phyloP scores from a whole-genome alignment of 2,888 invertebrate genomes.

The Eugnorisma glareosa region DNA sequence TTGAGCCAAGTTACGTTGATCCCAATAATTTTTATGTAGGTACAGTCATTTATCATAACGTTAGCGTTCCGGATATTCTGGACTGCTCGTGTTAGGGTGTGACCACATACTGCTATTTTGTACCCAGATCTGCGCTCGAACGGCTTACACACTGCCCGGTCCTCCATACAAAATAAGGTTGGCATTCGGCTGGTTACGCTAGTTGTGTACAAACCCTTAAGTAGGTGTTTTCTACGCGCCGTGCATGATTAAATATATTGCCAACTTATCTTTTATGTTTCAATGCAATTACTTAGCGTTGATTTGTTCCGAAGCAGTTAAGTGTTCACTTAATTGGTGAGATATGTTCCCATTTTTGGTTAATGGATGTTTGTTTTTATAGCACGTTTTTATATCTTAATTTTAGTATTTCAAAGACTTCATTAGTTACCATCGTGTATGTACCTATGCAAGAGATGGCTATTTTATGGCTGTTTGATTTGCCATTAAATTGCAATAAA shows the following conservation, averaged over 20 bases:
- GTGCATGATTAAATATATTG: slow-evolving; percentile 63
- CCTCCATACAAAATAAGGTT: slow-evolving; percentile 46
- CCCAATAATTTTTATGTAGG: slow-evolving; percentile 63
- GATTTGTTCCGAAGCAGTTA: slow-evolving; percentile 51
- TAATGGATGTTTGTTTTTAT: slow-evolving; percentile 40
- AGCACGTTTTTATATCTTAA: slow-evolving; percentile 6
- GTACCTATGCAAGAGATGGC: background rate
- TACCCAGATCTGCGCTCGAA: slow-evolving; percentile 25
- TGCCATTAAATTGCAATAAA: background rate
- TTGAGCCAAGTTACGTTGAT: slow-evolving; percentile 64
- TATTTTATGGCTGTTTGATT: slow-evolving; percentile 41
- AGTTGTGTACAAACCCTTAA: slow-evolving; percentile 44
- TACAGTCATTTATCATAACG: slow-evolving; percentile 67
- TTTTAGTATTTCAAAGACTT: slow-evolving; percentile 17
- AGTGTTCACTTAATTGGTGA: slow-evolving; percentile 58
- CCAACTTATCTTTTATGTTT: slow-evolving; percentile 63
- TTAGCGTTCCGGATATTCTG: slow-evolving; percentile 62
- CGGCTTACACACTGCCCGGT: slow-evolving; percentile 12
- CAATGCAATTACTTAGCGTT: slow-evolving; percentile 63
- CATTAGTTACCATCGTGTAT: slow-evolving; percentile 30
- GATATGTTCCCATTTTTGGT: slow-evolving; percentile 38
- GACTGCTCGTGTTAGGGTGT: slow-evolving; percentile 44
- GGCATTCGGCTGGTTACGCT: slow-evolving; percentile 3
- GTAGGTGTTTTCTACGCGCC: slow-evolving; percentile 59
- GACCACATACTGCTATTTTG: slow-evolving; percentile 42